A percentile compares a stretch with the other conserved stretches of the same genome.
phyloP scores from a whole-genome alignment of 2,888 invertebrate genomes.

The Eristalis intricaria region DNA sequence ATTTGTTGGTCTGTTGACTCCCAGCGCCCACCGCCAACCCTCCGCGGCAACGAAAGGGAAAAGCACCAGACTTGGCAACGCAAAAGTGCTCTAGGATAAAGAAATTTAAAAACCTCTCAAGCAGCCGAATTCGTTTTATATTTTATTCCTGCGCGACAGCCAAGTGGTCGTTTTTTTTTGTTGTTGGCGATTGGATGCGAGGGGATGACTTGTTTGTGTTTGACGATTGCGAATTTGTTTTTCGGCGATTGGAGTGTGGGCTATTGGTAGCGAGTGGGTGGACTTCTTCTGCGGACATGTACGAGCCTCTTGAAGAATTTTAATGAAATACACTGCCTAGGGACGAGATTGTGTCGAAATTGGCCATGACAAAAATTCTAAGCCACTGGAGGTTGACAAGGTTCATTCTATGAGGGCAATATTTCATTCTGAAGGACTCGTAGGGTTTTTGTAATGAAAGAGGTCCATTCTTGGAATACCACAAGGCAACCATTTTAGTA shows the following conservation, averaged over 20 bases:
- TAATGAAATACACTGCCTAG: background rate
- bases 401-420: background rate
- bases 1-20: constrained; percentile 49
- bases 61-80: background rate
- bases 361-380: background rate
- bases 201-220: background rate
- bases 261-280: background rate
- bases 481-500: background rate
- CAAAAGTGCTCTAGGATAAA: constrained; percentile 12
- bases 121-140: background rate
- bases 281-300: background rate
- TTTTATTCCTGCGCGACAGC: background rate
- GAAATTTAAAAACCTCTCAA: constrained; percentile 3
- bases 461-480: background rate
- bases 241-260: background rate
- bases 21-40: background rate
- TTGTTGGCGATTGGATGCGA: background rate
- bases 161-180: background rate
- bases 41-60: background rate
- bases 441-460: background rate
- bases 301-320: background rate
- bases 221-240: background rate
- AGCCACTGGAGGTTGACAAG: background rate
- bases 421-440: background rate
- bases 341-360: background rate